Evolutionary conservation across 2,113 vertebrate species (phyloP).

Genomic region (Trichomycterus rosablanca): DNA sequence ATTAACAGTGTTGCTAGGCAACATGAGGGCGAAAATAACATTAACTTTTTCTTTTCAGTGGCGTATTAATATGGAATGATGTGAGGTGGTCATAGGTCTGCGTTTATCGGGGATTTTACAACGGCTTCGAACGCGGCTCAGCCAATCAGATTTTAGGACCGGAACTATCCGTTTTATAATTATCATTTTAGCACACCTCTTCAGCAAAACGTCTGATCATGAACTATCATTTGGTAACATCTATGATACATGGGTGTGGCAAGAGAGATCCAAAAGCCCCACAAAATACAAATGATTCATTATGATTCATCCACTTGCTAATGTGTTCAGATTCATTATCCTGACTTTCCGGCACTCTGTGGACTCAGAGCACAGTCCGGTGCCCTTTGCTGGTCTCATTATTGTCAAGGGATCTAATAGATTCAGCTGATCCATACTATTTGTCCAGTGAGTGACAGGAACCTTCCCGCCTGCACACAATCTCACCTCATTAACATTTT

Average conservation of each 20-base stretch:
- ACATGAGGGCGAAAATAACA: too few relatives aligned
- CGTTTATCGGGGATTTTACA: too few relatives aligned
- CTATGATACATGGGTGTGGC: conserved; percentile 14
- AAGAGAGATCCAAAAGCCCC: conserved; percentile 23
- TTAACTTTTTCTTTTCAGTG: too few relatives aligned
- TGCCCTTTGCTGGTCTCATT: conserved; percentile 54
- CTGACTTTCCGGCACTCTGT: conserved; percentile 51
- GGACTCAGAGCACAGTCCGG: conserved; percentile 37
- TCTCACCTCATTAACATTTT: conserved; percentile 75
- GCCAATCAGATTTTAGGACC: too few relatives aligned
- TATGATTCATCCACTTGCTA: conserved; percentile 34
- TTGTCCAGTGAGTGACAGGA: conserved; percentile 55
- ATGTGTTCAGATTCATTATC: conserved; percentile 51
- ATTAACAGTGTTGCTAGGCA: too few relatives aligned
- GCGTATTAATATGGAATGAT: too few relatives aligned
- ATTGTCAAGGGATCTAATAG: conserved; percentile 46
- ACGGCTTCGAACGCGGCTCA: too few relatives aligned
- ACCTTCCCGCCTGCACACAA: conserved; percentile 49
- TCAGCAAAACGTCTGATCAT: too few relatives aligned
- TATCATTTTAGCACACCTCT: too few relatives aligned
- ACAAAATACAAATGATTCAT: conserved; percentile 32
- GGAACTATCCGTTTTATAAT: too few relatives aligned
- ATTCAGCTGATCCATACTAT: conserved; percentile 59
- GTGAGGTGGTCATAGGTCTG: too few relatives aligned
- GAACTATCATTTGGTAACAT: conserved; percentile 13